phyloP scores from a whole-genome alignment of 2,888 invertebrate species.

The Drosophila gaucha region DNA sequence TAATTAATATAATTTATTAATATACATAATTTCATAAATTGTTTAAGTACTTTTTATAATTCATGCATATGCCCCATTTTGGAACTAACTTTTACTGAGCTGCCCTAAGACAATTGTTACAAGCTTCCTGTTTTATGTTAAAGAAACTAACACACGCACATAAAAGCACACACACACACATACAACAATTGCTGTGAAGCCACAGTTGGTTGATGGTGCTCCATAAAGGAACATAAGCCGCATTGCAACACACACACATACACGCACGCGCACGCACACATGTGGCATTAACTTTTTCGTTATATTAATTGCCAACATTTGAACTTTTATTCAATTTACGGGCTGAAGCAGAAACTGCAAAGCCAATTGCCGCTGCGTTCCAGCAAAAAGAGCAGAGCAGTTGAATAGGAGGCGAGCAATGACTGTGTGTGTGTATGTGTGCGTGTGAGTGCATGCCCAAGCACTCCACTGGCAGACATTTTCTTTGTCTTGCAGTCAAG shows the following conservation, averaged over 20 bases:
- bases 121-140: constrained; percentile 10
- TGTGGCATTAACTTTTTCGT: constrained; percentile 79
- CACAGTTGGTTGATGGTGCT: constrained; percentile 45
- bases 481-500: constrained; percentile 52
- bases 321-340: constrained; percentile 84
- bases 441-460: too few species aligned
- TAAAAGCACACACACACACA: background rate
- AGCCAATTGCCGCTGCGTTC: constrained; percentile 34
- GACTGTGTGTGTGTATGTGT: background rate
- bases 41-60: background rate
- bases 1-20: background rate
- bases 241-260: constrained; percentile 9
- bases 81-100: background rate
- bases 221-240: constrained; percentile 14
- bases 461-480: constrained; percentile 39
- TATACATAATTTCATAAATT: background rate
- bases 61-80: background rate
- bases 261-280: constrained; percentile 29
- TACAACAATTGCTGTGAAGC: constrained; percentile 3
- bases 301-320: constrained; percentile 84
- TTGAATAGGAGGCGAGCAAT: background rate
- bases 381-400: constrained; percentile 32
- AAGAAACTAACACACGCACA: background rate
- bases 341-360: constrained; percentile 54
- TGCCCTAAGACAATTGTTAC: background rate